A percentile compares a stretch with the other conserved stretches of the same genome.
Evolutionary conservation across 2,888 invertebrate genomes (phyloP).

Genomic region (Tipula helvola): DNA sequence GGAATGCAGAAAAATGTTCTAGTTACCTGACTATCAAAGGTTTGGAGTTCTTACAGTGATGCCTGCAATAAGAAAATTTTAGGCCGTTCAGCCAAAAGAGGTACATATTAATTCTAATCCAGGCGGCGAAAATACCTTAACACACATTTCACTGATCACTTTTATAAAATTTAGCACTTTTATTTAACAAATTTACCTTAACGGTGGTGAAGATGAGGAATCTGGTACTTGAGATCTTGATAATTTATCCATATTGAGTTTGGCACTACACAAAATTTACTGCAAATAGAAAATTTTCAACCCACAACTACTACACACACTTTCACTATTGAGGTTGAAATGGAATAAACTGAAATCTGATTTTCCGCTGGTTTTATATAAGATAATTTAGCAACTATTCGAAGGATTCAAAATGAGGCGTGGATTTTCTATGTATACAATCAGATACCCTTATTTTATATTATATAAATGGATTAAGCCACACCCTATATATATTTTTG

Average conservation of each 20-base stretch:
- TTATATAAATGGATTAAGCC: background rate
- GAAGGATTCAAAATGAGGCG: background rate
- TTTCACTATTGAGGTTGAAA: background rate
- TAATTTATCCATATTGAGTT: slow-evolving; percentile 21
- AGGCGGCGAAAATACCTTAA: background rate
- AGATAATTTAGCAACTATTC: background rate
- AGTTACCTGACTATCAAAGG: background rate
- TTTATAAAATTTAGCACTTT: slow-evolving; percentile 11
- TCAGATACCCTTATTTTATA: background rate
- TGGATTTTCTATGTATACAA: background rate
- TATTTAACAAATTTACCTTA: slow-evolving; percentile 38
- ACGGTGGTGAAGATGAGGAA: slow-evolving; percentile 55
- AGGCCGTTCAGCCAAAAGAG: background rate
- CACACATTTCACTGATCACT: slow-evolving; percentile 10
- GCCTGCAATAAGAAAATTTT: background rate
- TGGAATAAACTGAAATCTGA: background rate
- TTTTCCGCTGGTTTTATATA: background rate
- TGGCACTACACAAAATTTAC: background rate
- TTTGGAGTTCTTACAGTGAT: background rate
- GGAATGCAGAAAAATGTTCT: background rate
- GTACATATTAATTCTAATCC: background rate
- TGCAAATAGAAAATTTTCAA: background rate
- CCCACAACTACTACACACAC: background rate
- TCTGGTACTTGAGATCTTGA: slow-evolving; percentile 52
- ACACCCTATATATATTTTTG: background rate